These are phyloP conservation scores for Pristionchus entomophagus DNA, from an alignment of 2,888 invertebrate species.

Conservation along the genomic window DNA sequence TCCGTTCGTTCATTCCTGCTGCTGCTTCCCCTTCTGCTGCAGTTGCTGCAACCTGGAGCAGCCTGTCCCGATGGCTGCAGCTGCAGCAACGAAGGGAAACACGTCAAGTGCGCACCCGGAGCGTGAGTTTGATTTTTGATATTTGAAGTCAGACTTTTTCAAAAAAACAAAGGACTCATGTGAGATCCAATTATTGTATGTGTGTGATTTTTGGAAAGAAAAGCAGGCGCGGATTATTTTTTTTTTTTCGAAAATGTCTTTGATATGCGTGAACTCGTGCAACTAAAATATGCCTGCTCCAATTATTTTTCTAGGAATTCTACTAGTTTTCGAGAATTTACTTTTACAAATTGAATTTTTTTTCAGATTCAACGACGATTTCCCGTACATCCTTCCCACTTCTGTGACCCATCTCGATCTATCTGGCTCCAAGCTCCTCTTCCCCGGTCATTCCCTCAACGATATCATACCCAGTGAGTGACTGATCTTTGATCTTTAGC, in stretches of 20 bases:
- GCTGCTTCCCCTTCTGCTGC: slow-evolving; percentile 6
- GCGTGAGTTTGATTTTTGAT: not conserved
- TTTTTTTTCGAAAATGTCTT: too few species aligned
- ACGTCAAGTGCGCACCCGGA: slow-evolving; percentile 22
- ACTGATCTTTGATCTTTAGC: not conserved
- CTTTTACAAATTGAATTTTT: not conserved
- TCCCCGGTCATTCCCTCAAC: not conserved
- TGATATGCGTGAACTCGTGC: too few species aligned
- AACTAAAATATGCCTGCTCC: too few species aligned
- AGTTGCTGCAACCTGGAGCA: not conserved
- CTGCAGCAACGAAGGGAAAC: not conserved
- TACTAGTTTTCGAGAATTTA: too few species aligned
- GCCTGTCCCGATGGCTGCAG: not conserved
- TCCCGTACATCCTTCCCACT: not conserved
- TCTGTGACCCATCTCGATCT: not conserved
- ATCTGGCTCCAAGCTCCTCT: not conserved
- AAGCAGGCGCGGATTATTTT: too few species aligned
- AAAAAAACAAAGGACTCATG: not conserved
- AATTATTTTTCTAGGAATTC: too few species aligned
- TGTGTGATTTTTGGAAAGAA: too few species aligned
- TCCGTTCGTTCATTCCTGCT: not conserved
- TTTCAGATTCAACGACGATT: not conserved
- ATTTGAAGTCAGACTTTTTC: not conserved
- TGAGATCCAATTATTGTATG: too few species aligned
- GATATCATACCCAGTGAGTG: not conserved